Evolutionary conservation across 2,113 vertebrate genomes (phyloP), one percentile per base, ranked within the genome.

Genomic region (Micronycteris hirsuta): DNA sequence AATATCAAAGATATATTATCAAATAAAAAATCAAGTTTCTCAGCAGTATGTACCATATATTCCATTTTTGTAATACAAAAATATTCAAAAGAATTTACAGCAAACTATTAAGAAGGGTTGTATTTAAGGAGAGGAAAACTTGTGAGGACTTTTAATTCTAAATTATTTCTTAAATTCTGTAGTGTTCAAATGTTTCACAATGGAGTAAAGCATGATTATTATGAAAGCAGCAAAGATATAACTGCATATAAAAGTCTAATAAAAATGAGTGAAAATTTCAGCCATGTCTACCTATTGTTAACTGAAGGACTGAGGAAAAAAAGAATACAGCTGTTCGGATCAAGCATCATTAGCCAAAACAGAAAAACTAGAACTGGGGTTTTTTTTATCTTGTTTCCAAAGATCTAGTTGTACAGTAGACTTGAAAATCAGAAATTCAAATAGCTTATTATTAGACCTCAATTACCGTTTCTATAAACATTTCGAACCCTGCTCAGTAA

Each of bases 161-260:
- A 90, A 81, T 54, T 70, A 49, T 56, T 95, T 91, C 58, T 92
- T 84, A 58, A 61, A 82, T 93, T 81, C 26, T 82, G 7, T 24
- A 68, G 49, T 81, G 67, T 93, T 81, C 86, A 20, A 78, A 81
- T 87, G 58, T 68, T 87, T 87, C 49, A 68, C 36, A 76, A 33
- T 86, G 86, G 16, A 83, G 71, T 85, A 86, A 78, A 90, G 73
- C 54, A 43, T 45, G 12, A 43, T 74, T 73, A 65, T 87, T 22
- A 52, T 68, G 67, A 82, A 91, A 86, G 56, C 71, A 63, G 10
- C 73, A 91, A 67, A 86, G 73, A 80, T 71, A n/a, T 19, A 70
- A 73, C 90, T 90, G 41, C 38, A 86, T 58, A 84, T 77, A 77
- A 93, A 95, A 93, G 36, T 52, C 58, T 76, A 52, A 77, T 83